Percentiles rank a stretch among this genome's conserved stretches.
phyloP scores from a whole-genome alignment of 2,797 vertebrate species.

The Xenopus petersii region DNA sequence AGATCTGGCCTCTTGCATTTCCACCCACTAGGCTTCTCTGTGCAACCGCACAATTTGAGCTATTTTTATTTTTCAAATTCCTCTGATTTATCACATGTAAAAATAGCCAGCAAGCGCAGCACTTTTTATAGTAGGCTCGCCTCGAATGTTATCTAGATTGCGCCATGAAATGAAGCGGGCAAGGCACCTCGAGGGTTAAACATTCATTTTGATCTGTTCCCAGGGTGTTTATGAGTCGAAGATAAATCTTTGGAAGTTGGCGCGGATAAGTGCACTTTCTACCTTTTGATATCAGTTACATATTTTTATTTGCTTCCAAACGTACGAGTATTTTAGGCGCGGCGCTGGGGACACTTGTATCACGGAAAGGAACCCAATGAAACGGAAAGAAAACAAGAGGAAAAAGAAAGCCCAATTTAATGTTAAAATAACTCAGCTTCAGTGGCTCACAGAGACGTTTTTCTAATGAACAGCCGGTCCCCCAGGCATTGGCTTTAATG shows the following conservation, averaged over 20 bases:
- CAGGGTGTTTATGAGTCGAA: constrained; percentile 26
- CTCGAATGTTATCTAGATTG: background rate
- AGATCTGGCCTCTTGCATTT: background rate
- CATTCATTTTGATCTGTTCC: background rate
- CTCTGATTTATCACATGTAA: constrained; percentile 5
- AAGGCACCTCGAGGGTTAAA: background rate
- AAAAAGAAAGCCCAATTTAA: constrained; percentile 6
- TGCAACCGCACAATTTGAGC: background rate
- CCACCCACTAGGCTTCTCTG: background rate
- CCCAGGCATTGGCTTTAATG: constrained; percentile 20
- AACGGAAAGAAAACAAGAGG: no score
- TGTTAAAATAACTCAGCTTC: background rate
- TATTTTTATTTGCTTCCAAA: constrained; percentile 15
- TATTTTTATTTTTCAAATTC: constrained; percentile 4
- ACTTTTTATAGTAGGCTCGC: background rate
- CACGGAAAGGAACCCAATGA: background rate
- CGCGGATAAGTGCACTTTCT: constrained; percentile 12
- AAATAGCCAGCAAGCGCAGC: background rate
- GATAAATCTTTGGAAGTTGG: constrained; percentile 29
- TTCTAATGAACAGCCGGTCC: constrained; percentile 20
- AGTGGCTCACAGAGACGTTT: constrained; percentile 11
- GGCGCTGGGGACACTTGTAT: constrained; percentile 7
- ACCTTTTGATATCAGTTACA: constrained; percentile 36
- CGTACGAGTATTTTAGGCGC: background rate
- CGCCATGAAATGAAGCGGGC: background rate